Evolutionary conservation across 2,797 vertebrate genomes (phyloP).

Genomic region (Hyperoplus lanceolatus): DNA sequence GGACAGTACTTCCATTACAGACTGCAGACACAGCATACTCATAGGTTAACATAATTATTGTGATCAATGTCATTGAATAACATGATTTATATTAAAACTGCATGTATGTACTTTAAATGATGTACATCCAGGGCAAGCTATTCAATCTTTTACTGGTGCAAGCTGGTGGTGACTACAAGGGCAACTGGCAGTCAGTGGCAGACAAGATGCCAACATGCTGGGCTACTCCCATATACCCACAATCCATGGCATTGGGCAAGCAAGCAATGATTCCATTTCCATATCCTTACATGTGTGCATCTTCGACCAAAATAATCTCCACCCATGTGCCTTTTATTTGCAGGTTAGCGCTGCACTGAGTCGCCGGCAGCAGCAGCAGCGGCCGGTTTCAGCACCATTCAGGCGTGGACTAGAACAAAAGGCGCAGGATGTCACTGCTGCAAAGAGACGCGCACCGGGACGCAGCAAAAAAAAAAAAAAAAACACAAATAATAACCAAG

Average conservation of each 20-base stretch:
- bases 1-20: background rate
- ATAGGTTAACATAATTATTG: background rate
- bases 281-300: background rate
- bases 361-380: background rate
- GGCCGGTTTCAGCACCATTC: constrained; percentile 79
- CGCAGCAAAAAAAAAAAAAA: constrained; percentile 3
- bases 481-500: background rate
- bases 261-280: background rate
- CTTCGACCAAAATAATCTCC: background rate
- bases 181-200: constrained; percentile 33
- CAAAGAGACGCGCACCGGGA: constrained; percentile 32
- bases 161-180: constrained; percentile 37
- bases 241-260: background rate
- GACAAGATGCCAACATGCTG: constrained; percentile 41
- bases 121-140: background rate
- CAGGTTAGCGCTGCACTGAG: constrained; percentile 40
- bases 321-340: background rate
- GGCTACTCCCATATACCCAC: constrained; percentile 60
- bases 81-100: no score
- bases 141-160: constrained; percentile 42
- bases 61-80: background rate
- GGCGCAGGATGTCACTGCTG: constrained; percentile 63
- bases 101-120: background rate
- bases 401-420: constrained; percentile 86
- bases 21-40: background rate